Base-by-base conservation (phyloP, 2,113 vertebrate species). In the Odobenus rosmarus region DNA sequence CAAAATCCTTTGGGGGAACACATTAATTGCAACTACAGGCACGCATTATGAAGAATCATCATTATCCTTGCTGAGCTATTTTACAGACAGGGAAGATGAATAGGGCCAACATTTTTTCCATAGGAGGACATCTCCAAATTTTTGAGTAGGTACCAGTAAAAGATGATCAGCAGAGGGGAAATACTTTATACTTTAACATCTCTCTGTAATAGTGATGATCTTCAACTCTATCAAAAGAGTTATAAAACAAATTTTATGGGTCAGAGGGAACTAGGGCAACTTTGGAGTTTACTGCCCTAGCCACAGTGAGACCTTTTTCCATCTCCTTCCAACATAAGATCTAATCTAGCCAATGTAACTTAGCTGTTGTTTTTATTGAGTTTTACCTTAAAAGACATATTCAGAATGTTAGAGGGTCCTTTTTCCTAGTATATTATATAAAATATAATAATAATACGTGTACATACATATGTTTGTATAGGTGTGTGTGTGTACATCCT, bases 31-130 rank as follows among this genome's bases (percentile, higher is more conserved):
- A 95, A 95, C 64, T 76, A 62, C 96, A 98, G 98, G n/a, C 88
- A 59, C 71, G 88, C 62, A 36, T 94, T 88, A 85, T 82, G 86
- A 96, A 82, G 92, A 91, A 62, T 59, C 46, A 90, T 97, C 93
- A 72, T 85, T 96, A 94, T 59, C 81, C 81, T 90, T n/a, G 42
- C 91, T 97, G 96, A 97, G 71, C 84, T 95, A 33, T 97, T 98
- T 95, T 31, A 95, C 96, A 97, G 97, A 93, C 64, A 64, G 42
- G 62, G 88, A 84, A 93, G 76, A 88, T 36, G 42, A 85, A n/a
- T 13, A 64, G 62, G 6, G 95, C 96, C 96, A 97, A 98, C 95
- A 96, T 97, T 95, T 97, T 97, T 98, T 98, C 98, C 96, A 95
- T 95, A 97, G 93, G 95, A 97, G 76, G 77, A 97, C 91, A 95